Percentiles rank a stretch among this genome's conserved stretches.
Evolutionary conservation across 2,797 vertebrate species (phyloP).

Genomic region (Lithobates pipiens): DNA sequence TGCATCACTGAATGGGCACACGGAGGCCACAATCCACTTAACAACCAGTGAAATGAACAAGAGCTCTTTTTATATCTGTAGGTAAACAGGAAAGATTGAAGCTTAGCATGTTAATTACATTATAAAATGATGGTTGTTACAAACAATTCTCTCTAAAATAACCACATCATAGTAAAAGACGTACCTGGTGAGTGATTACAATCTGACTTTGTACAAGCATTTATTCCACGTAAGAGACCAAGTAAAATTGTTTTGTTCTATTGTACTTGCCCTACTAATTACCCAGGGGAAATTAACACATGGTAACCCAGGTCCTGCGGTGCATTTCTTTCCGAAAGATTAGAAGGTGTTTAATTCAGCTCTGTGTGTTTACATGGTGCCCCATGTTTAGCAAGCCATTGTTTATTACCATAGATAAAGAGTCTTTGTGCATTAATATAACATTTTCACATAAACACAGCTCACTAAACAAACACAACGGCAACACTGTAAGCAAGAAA

Average conservation of each 20-base stretch:
- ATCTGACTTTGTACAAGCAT: constrained; percentile 38
- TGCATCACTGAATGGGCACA: background rate
- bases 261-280: constrained; percentile 51
- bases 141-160: constrained; percentile 42
- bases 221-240: constrained; percentile 50
- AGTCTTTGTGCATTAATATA: constrained; percentile 51
- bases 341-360: constrained; percentile 41
- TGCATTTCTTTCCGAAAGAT: constrained; percentile 38
- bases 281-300: constrained; percentile 45
- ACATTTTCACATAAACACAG: constrained; percentile 40
- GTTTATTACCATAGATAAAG: constrained; percentile 38
- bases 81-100: constrained; percentile 33
- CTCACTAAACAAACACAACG: constrained; percentile 48
- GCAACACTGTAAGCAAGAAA: constrained; percentile 27
- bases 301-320: constrained; percentile 37
- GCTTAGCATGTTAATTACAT: constrained; percentile 41
- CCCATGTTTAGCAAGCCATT: constrained; percentile 25
- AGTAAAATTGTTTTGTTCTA: constrained; percentile 50
- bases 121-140: constrained; percentile 46
- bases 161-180: constrained; percentile 45
- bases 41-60: constrained; percentile 26
- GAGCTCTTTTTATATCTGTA: constrained; percentile 26
- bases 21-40: constrained; percentile 24
- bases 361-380: constrained; percentile 45
- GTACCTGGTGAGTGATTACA: constrained; percentile 51